Conservation (phyloP, 2,797 vertebrate species). For the Phoeniculus purpureus region DNA sequence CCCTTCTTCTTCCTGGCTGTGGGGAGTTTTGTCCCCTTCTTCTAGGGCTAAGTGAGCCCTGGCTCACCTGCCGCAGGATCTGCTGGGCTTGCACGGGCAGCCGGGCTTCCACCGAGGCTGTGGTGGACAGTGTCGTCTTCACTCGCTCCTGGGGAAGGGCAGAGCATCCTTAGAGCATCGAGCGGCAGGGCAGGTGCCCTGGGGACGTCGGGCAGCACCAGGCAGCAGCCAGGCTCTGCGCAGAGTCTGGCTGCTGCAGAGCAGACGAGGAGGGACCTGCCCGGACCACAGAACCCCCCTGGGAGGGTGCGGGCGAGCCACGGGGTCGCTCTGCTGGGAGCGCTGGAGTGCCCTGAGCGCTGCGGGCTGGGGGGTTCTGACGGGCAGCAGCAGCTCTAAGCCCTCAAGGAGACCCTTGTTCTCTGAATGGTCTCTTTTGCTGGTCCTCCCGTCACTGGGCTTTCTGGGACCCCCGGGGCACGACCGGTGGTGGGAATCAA, state of each 20-base stretch:
- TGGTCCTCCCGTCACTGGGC: not conserved
- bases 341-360: not conserved
- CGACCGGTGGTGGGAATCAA: not conserved
- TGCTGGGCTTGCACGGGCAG: slow-evolving; percentile 55
- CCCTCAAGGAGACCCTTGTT: fast-evolving
- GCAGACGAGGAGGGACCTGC: not conserved
- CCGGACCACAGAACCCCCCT: not conserved
- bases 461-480: not conserved
- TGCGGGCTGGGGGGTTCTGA: not conserved
- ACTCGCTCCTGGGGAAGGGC: not conserved
- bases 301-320: fast-evolving
- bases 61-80: slow-evolving; percentile 74
- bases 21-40: not conserved
- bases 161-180: not conserved
- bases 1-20: not conserved
- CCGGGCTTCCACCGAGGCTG: not conserved
- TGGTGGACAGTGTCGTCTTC: slow-evolving; percentile 8
- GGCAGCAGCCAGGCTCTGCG: fast-evolving
- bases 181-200: not conserved
- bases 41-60: fast-evolving
- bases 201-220: fast-evolving
- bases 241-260: fast-evolving
- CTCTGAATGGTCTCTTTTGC: not conserved
- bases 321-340: fast-evolving
- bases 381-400: not conserved